Evolutionary conservation across 2,888 invertebrate species (phyloP), one percentile per base, ranked within the genome.

Genomic region (Andrena trimmerana): DNA sequence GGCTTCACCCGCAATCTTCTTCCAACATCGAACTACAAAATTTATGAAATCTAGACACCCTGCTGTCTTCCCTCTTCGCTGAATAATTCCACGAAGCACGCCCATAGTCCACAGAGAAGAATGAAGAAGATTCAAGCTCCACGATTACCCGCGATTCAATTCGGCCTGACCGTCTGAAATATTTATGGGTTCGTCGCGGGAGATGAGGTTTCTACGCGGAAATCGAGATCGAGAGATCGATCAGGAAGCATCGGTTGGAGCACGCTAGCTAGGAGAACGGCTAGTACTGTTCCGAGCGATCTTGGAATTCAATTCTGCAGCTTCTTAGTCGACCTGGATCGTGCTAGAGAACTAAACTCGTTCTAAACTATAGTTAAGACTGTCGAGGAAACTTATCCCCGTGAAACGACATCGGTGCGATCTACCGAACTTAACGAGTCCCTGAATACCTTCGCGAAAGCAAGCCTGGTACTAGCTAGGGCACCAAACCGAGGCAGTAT

Each of bases 211-310:
- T 36, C 65, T 52, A 79, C 67, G 71, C 42, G 74, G 68, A 68
- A 74, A 78, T 69, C 76, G 69, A 60, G 77, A 76, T 76, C 77
- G 68, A 79, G 76, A 52, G 77, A 76, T 76, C 77, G 69, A 79
- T 76, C 52, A 36, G 65, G 50, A 24, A 36, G 52, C 76, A 76
- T 69, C 66, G 77, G 60, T 59, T 69, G 13, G 42, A 62, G 59
- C 70, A 65, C 69, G 31, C 65, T 69, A 54, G 57, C 65, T 57
- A 13, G 36, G 52, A 8, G 31, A 65, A 2, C 36, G 13, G n/a
- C 20, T 10, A 31, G 27, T 52, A 24, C 62, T n/a, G 52, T 27
- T 62, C 48, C 33, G n/a, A 29, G 36, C 66, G 69, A 63, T 62
- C 29, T 59, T 16, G 62, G 36, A 54, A 68, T 78, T 52, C 68